Base-by-base conservation (phyloP, 2,888 invertebrate genomes). In the Athalia rosae region DNA sequence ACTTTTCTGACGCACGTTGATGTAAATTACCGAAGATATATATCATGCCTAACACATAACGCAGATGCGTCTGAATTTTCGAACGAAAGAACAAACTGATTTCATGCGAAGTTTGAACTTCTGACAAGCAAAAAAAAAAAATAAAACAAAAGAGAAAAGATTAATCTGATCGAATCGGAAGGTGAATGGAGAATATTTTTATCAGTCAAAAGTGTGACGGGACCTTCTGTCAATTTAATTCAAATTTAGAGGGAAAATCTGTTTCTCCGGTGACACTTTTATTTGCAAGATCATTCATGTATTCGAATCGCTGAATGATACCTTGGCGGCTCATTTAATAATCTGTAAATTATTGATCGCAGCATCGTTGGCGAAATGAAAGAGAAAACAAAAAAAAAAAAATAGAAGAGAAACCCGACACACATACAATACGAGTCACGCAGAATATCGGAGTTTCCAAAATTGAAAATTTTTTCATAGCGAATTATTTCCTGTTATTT, bases 181-280 rank as follows among this genome's bases (percentile, higher is more conserved):
- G 53, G 53, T 53, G 3, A 4, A 11, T 53, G 53, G 4, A 28
- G 28, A 28, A 53, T 53, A 53, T 53, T 53, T 28, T 41, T 50
- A 28, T 28, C 0, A 48, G 13, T 59, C 67, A 41, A 53, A 66
- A 48, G 48, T 43, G 64, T 64, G 66, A 64, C 67, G 50, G 8
- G 67, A 66, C 67, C 50, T 67, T 67, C 53, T 67, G 67, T 67
- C 50, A 67, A 48, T 15, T 67, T 67, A 50, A 67, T 53, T 67
- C 67, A 67, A 67, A 67, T 67, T 67, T 53, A 3, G 28, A 53
- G 53, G 50, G 4, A 67, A 67, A 67, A 28, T 28, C 28, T 28
- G 67, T 53, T 53, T 15, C 53, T 6, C 59, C 2, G 64, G 50
- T 67, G 67, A 67, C 67, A 67, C 67, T 13, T 50, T 67, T 67